Evolutionary conservation across 1,140 invertebrate genomes (phyloP).

Genomic region (Drosophila insularis): DNA sequence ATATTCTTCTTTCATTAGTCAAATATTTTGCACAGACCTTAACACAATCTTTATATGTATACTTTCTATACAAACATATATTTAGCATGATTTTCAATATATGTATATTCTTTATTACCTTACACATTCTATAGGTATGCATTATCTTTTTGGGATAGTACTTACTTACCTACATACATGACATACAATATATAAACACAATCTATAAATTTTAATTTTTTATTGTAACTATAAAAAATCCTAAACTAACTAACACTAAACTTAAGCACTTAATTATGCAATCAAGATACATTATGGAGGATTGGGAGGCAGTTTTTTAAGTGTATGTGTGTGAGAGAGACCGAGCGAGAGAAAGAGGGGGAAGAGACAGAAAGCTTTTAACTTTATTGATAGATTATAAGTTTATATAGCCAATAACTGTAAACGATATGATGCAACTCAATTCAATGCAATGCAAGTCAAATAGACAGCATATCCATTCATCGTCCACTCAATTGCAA

Average conservation of each 20-base stretch:
- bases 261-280: slow-evolving; percentile 67
- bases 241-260: slow-evolving; percentile 58
- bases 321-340: neutral
- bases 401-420: slow-evolving; percentile 37
- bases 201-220: slow-evolving; percentile 41
- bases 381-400: slow-evolving; percentile 43
- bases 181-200: slow-evolving; percentile 23
- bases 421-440: slow-evolving; percentile 47
- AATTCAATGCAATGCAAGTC: slow-evolving; percentile 33
- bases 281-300: neutral
- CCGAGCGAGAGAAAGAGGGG: neutral
- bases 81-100: neutral
- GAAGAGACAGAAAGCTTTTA: slow-evolving; percentile 25
- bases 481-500: neutral
- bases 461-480: slow-evolving; percentile 38
- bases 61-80: neutral
- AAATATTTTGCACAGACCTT: no score
- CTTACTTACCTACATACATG: neutral
- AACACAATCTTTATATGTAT: no score
- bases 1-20: no score
- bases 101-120: no score
- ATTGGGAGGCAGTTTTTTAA: neutral
- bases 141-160: neutral
- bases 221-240: slow-evolving; percentile 55
- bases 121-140: slow-evolving; percentile 5